These are phyloP conservation scores for Tragelaphus buxtoni DNA, from an alignment of 2,113 vertebrate species.

Conservation along the genomic window DNA sequence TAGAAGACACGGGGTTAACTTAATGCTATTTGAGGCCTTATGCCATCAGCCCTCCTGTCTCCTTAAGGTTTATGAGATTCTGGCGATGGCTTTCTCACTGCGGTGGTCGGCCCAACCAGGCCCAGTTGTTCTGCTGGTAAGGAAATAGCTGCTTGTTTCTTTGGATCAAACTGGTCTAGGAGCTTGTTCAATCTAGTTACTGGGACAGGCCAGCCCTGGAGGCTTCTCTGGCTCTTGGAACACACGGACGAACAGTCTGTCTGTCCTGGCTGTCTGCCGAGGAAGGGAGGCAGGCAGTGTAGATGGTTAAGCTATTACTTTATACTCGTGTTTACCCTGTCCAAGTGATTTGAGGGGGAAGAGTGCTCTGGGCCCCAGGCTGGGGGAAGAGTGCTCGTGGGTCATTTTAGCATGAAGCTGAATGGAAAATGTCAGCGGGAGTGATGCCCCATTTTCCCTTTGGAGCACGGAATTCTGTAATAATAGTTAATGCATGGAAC, in stretches of 20 bases:
- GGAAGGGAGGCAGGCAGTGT: not conserved
- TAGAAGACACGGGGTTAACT: not conserved
- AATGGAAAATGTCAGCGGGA: not conserved
- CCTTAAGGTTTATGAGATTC: not conserved
- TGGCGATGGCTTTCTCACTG: not conserved
- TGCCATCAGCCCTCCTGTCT: not conserved
- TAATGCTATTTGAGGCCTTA: not conserved
- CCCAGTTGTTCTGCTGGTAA: not conserved
- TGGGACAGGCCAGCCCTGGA: not conserved
- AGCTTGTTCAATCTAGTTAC: not conserved
- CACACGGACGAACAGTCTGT: not conserved
- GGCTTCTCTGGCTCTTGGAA: not conserved
- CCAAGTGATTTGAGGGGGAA: not conserved
- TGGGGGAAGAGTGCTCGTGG: not conserved
- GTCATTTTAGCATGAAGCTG: not conserved
- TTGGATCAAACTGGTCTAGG: not conserved
- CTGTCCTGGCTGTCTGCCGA: not conserved
- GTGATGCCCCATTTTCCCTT: not conserved
- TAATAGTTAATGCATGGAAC: no score
- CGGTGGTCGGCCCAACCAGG: not conserved
- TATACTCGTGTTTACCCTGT: not conserved
- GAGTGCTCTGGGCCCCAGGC: no score
- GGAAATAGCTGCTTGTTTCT: conserved; percentile 24
- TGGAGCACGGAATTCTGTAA: not conserved
- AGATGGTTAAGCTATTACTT: not conserved